A percentile compares a stretch with the other conserved stretches of the same genome.
phyloP scores from a whole-genome alignment of 30 jellyfish, hydroid and myxozoan genomes.

The Cassiopea xamachana region DNA sequence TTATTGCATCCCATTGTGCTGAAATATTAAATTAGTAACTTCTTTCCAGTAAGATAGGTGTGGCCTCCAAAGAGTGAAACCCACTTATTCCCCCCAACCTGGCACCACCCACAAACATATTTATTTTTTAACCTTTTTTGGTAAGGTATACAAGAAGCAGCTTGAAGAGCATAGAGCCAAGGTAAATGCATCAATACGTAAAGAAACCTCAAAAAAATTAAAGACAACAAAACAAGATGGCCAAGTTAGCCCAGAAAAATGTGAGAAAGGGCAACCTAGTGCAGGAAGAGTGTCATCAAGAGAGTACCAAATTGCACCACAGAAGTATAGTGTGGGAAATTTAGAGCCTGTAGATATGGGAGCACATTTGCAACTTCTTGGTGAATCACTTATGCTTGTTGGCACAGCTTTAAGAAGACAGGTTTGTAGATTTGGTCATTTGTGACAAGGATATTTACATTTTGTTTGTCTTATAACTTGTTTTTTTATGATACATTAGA shows the following conservation, averaged over 20 bases:
- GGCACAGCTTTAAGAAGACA: conserved; percentile 82
- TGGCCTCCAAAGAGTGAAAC: no score
- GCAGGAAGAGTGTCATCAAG: conserved; percentile 37
- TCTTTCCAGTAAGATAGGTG: no score
- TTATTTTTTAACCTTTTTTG: background rate
- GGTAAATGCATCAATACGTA: conserved; percentile 72
- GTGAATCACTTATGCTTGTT: conserved; percentile 81
- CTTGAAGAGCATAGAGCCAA: conserved; percentile 92
- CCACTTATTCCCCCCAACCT: no score
- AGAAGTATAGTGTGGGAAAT: conserved; percentile 45
- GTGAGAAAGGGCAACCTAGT: background rate
- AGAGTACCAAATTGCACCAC: conserved; percentile 58
- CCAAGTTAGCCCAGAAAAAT: conserved; percentile 24
- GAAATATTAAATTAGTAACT: no score
- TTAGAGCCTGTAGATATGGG: conserved; percentile 85
- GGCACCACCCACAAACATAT: background rate
- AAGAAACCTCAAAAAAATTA: conserved; percentile 52
- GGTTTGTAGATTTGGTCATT: conserved; percentile 33
- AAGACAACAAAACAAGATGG: conserved; percentile 55
- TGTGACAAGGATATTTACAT: background rate
- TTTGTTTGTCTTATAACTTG: no score
- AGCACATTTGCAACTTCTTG: conserved; percentile 86
- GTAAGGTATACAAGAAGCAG: conserved; percentile 71
- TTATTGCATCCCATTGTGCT: no score
- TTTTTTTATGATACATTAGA: no score